These are phyloP conservation scores for Dryocosmus kuriphilus DNA, from an alignment of 2,888 invertebrate genomes.

Conservation along the genomic window DNA sequence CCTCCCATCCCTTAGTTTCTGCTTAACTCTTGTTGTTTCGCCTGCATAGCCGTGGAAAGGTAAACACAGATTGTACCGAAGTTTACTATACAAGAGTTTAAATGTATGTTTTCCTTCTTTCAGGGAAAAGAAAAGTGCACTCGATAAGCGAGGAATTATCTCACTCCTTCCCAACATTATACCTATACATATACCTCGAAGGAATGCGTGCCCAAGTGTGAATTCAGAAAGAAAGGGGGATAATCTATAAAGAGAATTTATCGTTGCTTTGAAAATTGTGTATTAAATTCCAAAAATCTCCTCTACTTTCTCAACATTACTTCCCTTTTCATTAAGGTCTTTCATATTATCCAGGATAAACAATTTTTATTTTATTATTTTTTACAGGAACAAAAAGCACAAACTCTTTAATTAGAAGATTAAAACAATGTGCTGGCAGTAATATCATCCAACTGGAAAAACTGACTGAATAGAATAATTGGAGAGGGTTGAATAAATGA, in stretches of 20 bases:
- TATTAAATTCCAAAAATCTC: not conserved
- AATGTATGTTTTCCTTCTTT: constrained; percentile 13
- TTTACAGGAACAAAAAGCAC: not conserved
- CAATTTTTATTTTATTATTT: not conserved
- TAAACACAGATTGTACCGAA: constrained; percentile 17
- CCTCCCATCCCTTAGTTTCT: not conserved
- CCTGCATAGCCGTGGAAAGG: constrained; percentile 19
- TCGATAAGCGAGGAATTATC: constrained; percentile 22
- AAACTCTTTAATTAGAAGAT: not conserved
- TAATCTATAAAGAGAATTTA: not conserved
- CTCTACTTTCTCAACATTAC: not conserved
- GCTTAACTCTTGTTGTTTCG: constrained; percentile 29
- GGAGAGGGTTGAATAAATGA: not conserved
- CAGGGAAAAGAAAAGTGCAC: constrained; percentile 1
- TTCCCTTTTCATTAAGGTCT: not conserved
- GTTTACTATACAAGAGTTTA: constrained; percentile 24
- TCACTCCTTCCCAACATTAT: not conserved
- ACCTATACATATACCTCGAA: not conserved
- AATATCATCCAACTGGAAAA: not conserved
- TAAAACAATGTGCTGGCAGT: not conserved
- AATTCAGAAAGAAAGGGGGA: not conserved
- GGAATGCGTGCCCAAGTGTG: constrained; percentile 3
- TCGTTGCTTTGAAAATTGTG: not conserved
- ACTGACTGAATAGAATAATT: not conserved
- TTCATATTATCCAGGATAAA: not conserved